Evolutionary conservation across 2,113 vertebrate genomes (phyloP).

Genomic region (Chinchilla lanigera): DNA sequence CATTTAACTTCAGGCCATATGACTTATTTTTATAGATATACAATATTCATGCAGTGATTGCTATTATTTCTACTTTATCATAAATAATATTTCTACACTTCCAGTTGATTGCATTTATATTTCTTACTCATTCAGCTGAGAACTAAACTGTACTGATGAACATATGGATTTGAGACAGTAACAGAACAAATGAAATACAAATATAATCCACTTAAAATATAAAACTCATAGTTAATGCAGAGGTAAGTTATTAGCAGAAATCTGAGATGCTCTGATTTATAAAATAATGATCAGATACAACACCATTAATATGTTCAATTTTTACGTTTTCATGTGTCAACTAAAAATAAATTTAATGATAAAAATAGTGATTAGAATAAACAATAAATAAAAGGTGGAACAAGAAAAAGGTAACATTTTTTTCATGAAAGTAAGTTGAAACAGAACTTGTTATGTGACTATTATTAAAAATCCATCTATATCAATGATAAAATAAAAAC

Average conservation of each 20-base stretch:
- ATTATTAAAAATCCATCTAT: not conserved
- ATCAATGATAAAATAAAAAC: not conserved
- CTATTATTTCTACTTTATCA: slow-evolving; percentile 6
- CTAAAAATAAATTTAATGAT: not conserved
- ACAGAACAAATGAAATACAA: not conserved
- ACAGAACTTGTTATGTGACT: not conserved
- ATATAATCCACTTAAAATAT: not conserved
- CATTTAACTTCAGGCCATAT: not conserved
- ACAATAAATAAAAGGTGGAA: not conserved
- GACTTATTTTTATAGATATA: not conserved
- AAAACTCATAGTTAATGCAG: not conserved
- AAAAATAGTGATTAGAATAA: not conserved
- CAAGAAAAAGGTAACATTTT: not conserved
- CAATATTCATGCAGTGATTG: slow-evolving; percentile 11
- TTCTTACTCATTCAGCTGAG: not conserved
- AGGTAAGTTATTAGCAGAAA: not conserved
- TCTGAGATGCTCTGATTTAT: not conserved
- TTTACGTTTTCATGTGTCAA: not conserved
- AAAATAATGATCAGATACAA: not conserved
- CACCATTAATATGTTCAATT: not conserved
- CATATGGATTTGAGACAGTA: not conserved
- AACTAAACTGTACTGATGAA: slow-evolving; percentile 15
- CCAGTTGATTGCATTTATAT: not conserved
- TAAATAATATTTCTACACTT: slow-evolving; percentile 23
- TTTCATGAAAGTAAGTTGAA: not conserved